These are phyloP conservation scores for Drosophila trapezifrons DNA, from an alignment of 1,140 invertebrate species.

Conservation along the genomic window DNA sequence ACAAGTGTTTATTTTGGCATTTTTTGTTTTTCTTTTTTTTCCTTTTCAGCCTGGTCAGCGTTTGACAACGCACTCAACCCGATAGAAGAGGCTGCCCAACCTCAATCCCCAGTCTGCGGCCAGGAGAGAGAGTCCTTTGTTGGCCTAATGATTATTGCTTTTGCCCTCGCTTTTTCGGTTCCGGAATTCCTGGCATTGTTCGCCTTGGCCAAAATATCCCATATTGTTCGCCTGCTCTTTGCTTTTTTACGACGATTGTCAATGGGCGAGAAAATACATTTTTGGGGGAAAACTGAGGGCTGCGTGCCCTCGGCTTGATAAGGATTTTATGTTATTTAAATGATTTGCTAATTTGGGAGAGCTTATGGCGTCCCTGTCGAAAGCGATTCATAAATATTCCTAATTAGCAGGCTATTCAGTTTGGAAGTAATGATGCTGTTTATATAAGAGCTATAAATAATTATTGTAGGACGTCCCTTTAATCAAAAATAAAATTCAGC, in stretches of 20 bases:
- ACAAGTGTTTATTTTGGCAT: constrained; percentile 82
- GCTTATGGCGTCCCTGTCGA: constrained; percentile 20
- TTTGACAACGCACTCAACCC: constrained; percentile 64
- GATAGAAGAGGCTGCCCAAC: constrained; percentile 49
- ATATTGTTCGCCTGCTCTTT: constrained; percentile 61
- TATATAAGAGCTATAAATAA: too few species aligned
- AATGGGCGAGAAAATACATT: constrained; percentile 63
- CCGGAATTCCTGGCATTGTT: constrained; percentile 43
- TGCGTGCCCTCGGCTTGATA: constrained; percentile 41
- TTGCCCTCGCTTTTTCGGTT: constrained; percentile 29
- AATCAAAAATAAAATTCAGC: too few species aligned
- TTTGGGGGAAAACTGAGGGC: neutral
- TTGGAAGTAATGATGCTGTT: too few species aligned
- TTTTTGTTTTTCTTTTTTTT: constrained; percentile 29
- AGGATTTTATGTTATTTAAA: constrained; percentile 60
- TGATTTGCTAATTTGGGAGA: constrained; percentile 63
- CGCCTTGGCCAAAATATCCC: constrained; percentile 33
- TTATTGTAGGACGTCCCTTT: too few species aligned
- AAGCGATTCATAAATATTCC: constrained; percentile 20
- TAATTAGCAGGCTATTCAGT: constrained; percentile 12
- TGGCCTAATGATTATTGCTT: constrained; percentile 74
- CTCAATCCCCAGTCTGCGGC: constrained; percentile 6
- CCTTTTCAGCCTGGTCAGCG: constrained; percentile 59
- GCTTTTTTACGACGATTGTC: constrained; percentile 50
- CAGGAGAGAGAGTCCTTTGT: constrained; percentile 54